Percentiles rank a stretch among this genome's conserved stretches.
Evolutionary conservation across 2,888 invertebrate species (phyloP).

Genomic region (Silvanus unidentatus): DNA sequence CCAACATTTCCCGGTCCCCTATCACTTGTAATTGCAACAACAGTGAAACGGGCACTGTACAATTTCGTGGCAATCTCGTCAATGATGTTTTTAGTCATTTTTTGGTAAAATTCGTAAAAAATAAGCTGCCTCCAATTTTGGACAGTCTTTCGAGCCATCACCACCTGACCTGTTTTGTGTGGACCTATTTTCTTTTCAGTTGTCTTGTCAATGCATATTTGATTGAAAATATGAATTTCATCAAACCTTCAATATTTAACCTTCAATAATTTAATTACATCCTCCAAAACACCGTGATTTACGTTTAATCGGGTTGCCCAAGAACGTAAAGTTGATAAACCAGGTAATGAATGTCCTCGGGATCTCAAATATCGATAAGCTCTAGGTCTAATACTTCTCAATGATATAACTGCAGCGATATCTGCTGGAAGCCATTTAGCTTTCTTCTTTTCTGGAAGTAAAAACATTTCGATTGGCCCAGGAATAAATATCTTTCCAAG

Average conservation of each 20-base stretch:
- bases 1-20: background rate
- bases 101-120: background rate
- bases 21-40: background rate
- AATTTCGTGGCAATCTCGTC: background rate
- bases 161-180: slow-evolving; percentile 23
- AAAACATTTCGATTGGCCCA: background rate
- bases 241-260: slow-evolving; percentile 20
- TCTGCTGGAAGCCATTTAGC: background rate
- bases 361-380: background rate
- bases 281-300: slow-evolving; percentile 16
- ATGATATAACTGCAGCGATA: background rate
- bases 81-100: background rate
- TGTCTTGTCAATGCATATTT: slow-evolving; percentile 23
- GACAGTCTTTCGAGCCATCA: slow-evolving; percentile 22
- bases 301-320: slow-evolving; percentile 7
- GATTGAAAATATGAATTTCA: slow-evolving; percentile 24
- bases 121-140: slow-evolving; percentile 23
- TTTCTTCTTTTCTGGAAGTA: background rate
- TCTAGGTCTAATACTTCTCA: background rate
- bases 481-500: background rate
- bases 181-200: slow-evolving; percentile 22
- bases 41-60: background rate
- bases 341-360: background rate
- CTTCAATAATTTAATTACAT: slow-evolving; percentile 20
- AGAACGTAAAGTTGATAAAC: background rate